Conservation (phyloP, 2,797 vertebrate genomes). For the Nyctibius grandis region DNA sequence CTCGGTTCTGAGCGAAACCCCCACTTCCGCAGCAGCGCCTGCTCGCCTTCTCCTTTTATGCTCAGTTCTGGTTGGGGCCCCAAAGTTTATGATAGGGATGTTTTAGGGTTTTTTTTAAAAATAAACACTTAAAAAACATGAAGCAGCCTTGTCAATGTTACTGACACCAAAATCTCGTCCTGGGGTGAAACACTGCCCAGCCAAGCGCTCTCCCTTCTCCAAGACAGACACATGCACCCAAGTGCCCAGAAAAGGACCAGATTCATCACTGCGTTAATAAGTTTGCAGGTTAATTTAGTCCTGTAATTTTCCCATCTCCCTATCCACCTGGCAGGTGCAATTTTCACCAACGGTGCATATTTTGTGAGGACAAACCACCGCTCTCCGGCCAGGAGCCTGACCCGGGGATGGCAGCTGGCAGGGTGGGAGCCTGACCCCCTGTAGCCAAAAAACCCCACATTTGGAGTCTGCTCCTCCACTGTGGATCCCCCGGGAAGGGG, state of each 20-base stretch:
- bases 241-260: neutral
- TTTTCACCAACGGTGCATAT: rapidly evolving
- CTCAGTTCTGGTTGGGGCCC: neutral
- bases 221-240: neutral
- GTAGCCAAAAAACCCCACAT: neutral
- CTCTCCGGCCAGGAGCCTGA: neutral
- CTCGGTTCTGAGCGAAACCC: slow-evolving; percentile 18
- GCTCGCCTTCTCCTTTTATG: slow-evolving; percentile 50
- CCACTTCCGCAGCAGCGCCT: slow-evolving; percentile 28
- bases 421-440: neutral
- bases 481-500: neutral
- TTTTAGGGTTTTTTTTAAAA: neutral
- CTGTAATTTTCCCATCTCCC: neutral
- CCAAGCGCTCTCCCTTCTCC: neutral
- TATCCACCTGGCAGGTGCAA: neutral
- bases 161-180: neutral
- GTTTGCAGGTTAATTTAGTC: neutral
- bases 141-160: neutral
- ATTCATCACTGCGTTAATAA: neutral
- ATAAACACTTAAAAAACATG: rapidly evolving
- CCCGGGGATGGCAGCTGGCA: rapidly evolving
- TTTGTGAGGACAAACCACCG: neutral
- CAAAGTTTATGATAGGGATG: neutral
- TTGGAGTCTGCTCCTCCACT: neutral
- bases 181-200: neutral